A percentile compares a stretch with the other conserved stretches of the same genome.
Evolutionary conservation across 1,140 invertebrate genomes (phyloP).

Genomic region (Drosophila baimaii): DNA sequence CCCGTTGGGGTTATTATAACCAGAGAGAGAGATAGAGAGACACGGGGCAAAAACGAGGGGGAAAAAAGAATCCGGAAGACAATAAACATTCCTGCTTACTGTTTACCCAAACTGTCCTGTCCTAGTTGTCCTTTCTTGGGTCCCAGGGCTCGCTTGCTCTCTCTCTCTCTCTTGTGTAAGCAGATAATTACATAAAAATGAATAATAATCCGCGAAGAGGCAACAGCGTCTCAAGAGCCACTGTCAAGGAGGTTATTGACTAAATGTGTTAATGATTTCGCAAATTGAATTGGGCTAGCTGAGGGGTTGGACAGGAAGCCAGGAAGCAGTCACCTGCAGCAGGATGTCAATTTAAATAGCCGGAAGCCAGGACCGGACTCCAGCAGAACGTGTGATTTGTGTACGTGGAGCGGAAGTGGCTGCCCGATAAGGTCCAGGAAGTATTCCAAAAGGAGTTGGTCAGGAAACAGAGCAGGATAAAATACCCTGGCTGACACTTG

Average conservation of each 20-base stretch:
- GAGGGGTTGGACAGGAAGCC: slow-evolving; percentile 45
- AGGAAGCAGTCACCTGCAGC: slow-evolving; percentile 64
- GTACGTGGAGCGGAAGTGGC: slow-evolving; percentile 66
- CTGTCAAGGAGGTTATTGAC: slow-evolving; percentile 74
- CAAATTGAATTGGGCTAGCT: slow-evolving; percentile 67
- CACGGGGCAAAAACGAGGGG: neutral
- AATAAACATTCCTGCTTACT: slow-evolving; percentile 27
- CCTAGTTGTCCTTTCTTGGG: slow-evolving; percentile 43
- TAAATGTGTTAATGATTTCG: slow-evolving; percentile 80
- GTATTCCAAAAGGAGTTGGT: slow-evolving; percentile 49
- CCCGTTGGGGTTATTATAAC: slow-evolving; percentile 20
- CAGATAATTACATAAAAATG: slow-evolving; percentile 82
- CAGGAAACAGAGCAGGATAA: slow-evolving; percentile 18
- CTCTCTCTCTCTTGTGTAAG: slow-evolving; percentile 58
- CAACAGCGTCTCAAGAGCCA: slow-evolving; percentile 58
- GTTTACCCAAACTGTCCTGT: slow-evolving; percentile 9
- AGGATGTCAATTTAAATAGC: slow-evolving; percentile 75
- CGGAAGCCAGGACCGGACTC: slow-evolving; percentile 59
- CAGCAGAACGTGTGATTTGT: slow-evolving; percentile 54
- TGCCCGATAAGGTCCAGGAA: slow-evolving; percentile 68
- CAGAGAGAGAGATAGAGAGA: too few relatives aligned
- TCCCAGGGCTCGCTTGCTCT: slow-evolving; percentile 31
- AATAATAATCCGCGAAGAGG: slow-evolving; percentile 74
- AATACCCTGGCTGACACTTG: slow-evolving; percentile 11
- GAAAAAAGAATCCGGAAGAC: slow-evolving; percentile 15